Evolutionary conservation across 1,140 invertebrate species (phyloP), one percentile per base, ranked within the genome.

Genomic region (Thereuonema tuberculata): DNA sequence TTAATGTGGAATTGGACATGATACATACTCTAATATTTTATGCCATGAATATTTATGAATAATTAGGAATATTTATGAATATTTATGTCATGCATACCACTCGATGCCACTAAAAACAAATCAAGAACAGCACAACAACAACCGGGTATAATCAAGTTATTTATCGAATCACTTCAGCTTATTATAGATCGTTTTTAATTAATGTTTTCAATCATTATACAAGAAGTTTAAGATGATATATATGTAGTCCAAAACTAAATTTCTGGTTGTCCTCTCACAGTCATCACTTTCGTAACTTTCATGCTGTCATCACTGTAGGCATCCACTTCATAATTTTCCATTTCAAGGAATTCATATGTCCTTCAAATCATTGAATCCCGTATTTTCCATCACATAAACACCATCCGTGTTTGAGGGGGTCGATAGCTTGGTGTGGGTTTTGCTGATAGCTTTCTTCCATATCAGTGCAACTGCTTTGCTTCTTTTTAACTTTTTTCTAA

Each of bases 301-400:
- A 9, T 17, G 31, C 31, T 37, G 31, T 37, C 31, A 37, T 17
- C 17, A 37, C 31, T 37, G 5, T 50, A 9, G 5, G 48, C 21
- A n/a, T n/a, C n/a, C n/a, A n/a, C 48, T 50, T 50, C 48, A 50
- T 50, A 5, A 50, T 50, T 50, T 50, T 50, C 48, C 21, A 50
- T 21, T 50, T 50, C 23, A 50, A 50, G 48, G 23, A 12, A 37
- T 37, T 37, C 31, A 37, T 37, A 17, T 5, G 48, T 50, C 48
- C 21, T 50, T 50, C 48, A 50, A 50, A 50, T 20, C 48, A 50
- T 21, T 50, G 48, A 50, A 50, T 50, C 9, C 21, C 9, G 23
- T 50, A 21, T 20, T 50, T 50, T 50, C 48, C 21, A 50, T 50
- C 21, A 50, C 21, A 9, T 24, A 50, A 21, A 5, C 9, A 50